Conservation (phyloP, 2,113 vertebrate genomes). For the Murina feae region DNA sequence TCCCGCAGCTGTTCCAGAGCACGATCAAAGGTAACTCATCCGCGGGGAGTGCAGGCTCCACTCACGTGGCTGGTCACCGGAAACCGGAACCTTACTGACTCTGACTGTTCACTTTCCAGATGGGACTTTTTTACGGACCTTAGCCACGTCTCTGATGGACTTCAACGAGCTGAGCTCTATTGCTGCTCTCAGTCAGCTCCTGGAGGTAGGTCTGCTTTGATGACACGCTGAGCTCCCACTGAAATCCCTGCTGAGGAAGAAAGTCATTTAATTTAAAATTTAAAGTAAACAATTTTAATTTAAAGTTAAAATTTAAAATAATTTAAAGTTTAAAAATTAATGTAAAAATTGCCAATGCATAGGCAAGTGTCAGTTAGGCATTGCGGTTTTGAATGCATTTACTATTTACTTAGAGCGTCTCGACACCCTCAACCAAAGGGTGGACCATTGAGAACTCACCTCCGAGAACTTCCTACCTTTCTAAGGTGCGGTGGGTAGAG, state of each 20-base stretch:
- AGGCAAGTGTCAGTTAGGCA: background rate
- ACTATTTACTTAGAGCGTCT: background rate
- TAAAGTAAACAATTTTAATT: background rate
- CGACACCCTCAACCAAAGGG: background rate
- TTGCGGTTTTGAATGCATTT: background rate
- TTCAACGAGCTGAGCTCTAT: conserved; percentile 97
- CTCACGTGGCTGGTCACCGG: background rate
- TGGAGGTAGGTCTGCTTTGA: conserved; percentile 86
- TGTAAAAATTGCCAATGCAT: background rate
- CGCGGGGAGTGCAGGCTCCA: accelerated
- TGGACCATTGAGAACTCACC: background rate
- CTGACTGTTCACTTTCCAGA: conserved; percentile 81
- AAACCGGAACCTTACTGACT: background rate
- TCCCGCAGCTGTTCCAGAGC: conserved; percentile 98
- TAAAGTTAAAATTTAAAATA: background rate
- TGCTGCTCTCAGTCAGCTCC: conserved; percentile 94
- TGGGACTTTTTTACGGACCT: conserved; percentile 93
- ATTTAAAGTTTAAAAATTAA: background rate
- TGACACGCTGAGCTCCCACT: background rate
- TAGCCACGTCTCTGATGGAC: conserved; percentile 93
- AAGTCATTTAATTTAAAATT: background rate
- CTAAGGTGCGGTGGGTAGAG: background rate
- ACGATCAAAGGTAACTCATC: conserved; percentile 92
- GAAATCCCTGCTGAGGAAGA: background rate
- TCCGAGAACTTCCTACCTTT: background rate